A percentile compares a stretch with the other conserved stretches of the same genome.
phyloP scores from a whole-genome alignment of 2,888 invertebrate genomes.

The Drosophila testacea region DNA sequence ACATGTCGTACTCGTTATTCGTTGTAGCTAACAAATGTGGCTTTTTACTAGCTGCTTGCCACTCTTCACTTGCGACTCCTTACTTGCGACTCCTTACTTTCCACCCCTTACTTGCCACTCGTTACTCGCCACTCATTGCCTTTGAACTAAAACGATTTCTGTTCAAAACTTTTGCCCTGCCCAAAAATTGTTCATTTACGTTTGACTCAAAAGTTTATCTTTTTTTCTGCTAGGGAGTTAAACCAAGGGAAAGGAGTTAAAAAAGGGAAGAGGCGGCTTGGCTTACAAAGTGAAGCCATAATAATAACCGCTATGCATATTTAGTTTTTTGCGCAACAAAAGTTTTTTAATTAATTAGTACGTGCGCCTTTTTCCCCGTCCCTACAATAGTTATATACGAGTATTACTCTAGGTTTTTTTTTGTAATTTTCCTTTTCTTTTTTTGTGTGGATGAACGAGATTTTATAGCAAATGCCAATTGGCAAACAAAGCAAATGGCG shows the following conservation, averaged over 20 bases:
- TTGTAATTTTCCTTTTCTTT: background rate
- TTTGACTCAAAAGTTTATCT: slow-evolving; percentile 40
- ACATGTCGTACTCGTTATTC: background rate
- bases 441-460: slow-evolving; percentile 8
- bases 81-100: background rate
- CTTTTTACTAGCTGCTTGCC: background rate
- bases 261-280: background rate
- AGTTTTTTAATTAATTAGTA: slow-evolving; percentile 79
- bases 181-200: slow-evolving; percentile 43
- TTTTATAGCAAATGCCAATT: slow-evolving; percentile 46
- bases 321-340: slow-evolving; percentile 69
- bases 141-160: slow-evolving; percentile 2
- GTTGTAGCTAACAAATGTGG: background rate
- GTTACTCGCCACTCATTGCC: background rate
- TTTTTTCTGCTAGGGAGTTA: background rate
- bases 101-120: background rate
- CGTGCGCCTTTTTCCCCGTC: slow-evolving; percentile 40
- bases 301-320: slow-evolving; percentile 75
- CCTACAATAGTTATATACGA: slow-evolving; percentile 35
- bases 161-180: slow-evolving; percentile 35
- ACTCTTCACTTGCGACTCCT: background rate
- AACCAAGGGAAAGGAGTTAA: background rate
- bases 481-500: slow-evolving; percentile 47
- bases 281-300: slow-evolving; percentile 60
- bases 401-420: slow-evolving; percentile 21